phyloP scores from a whole-genome alignment of 2,797 vertebrate species.

The Megaceryle alcyon region DNA sequence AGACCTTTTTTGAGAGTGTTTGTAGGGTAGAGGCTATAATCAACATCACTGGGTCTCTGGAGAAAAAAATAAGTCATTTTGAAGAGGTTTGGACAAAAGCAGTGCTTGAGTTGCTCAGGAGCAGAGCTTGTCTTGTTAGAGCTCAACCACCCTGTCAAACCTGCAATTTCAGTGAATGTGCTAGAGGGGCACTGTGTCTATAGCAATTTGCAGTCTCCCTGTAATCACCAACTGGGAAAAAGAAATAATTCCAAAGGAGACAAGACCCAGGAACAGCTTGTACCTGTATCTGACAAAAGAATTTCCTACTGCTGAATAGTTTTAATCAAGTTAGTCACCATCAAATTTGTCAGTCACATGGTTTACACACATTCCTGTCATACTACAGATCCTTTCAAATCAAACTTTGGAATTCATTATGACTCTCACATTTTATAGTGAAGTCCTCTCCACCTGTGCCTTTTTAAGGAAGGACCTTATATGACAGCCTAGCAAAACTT shows the following conservation, averaged over 20 bases:
- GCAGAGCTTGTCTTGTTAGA: background rate
- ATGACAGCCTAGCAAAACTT: background rate
- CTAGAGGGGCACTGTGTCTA: background rate
- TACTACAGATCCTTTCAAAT: background rate
- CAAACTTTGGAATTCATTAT: background rate
- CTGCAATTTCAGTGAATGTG: fast-evolving
- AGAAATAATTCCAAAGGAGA: background rate
- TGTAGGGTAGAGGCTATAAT: background rate
- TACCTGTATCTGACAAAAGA: background rate
- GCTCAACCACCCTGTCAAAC: background rate
- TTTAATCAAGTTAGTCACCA: background rate
- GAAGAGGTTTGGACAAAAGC: background rate
- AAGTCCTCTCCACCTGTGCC: background rate
- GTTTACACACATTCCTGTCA: constrained; percentile 8
- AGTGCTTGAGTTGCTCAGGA: background rate
- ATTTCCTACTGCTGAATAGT: background rate
- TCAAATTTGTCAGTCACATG: background rate
- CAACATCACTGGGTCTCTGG: background rate
- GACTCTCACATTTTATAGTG: background rate
- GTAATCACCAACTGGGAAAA: background rate
- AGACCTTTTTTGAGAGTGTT: background rate
- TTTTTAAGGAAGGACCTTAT: background rate
- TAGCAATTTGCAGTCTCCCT: background rate
- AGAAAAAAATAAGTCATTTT: background rate
- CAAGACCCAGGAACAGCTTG: background rate